Evolutionary conservation across 2,888 invertebrate genomes (phyloP).

Genomic region (Mayetiola destructor): DNA sequence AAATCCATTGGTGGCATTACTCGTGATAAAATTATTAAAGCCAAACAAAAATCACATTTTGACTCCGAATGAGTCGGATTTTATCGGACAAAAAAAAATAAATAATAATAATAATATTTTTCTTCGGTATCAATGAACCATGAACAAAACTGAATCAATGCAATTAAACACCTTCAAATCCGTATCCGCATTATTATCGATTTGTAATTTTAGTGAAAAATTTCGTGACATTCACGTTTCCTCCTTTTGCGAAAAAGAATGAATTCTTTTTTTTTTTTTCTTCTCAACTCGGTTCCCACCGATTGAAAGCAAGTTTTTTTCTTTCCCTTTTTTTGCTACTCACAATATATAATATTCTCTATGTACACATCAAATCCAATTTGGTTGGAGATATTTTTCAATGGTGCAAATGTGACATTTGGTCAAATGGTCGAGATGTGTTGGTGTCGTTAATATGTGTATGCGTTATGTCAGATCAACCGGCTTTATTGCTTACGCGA

Average conservation of each 20-base stretch:
- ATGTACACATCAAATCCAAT: slow-evolving; percentile 3
- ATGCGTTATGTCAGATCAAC: neutral
- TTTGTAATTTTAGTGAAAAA: no score
- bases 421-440: no score
- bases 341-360: neutral
- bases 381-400: slow-evolving; percentile 7
- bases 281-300: no score
- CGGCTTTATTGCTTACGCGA: neutral
- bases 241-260: neutral
- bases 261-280: neutral
- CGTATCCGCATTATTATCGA: neutral
- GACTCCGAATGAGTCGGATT: no score
- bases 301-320: neutral
- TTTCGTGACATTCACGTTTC: no score
- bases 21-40: no score
- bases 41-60: no score
- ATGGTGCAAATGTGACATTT: neutral
- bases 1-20: no score
- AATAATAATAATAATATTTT: no score
- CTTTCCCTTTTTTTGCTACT: neutral
- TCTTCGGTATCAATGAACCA: no score
- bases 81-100: no score
- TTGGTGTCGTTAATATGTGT: neutral
- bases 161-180: neutral
- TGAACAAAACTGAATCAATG: no score